These are phyloP conservation scores for Pocillopora damicornis DNA, from an alignment of 64 coral and sea anemone species.

Conservation along the genomic window DNA sequence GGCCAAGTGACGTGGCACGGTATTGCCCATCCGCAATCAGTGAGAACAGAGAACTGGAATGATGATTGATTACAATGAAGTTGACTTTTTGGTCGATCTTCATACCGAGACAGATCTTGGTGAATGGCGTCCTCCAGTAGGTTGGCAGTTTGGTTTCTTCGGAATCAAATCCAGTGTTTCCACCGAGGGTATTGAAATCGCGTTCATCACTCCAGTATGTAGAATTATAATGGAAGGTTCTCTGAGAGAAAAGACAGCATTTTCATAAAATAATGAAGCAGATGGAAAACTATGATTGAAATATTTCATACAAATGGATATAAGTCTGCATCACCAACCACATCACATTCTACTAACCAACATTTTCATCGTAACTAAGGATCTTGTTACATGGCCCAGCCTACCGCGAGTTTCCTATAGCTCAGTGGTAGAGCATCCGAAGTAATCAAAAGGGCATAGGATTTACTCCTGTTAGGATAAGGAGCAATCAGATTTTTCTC, in stretches of 20 bases:
- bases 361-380: too few species aligned
- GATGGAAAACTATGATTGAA: too few species aligned
- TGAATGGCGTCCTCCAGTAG: not conserved
- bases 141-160: not conserved
- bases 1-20: not conserved
- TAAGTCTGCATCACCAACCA: too few species aligned
- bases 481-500: too few species aligned
- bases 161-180: not conserved
- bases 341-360: too few species aligned
- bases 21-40: constrained; percentile 51
- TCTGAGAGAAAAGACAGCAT: not conserved
- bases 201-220: not conserved
- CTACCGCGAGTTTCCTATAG: too few species aligned
- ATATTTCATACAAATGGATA: too few species aligned
- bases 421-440: too few species aligned
- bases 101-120: constrained; percentile 18
- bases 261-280: too few species aligned
- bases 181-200: not conserved
- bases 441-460: too few species aligned
- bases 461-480: too few species aligned
- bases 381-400: too few species aligned
- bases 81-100: constrained; percentile 3
- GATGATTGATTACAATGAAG: constrained; percentile 11
- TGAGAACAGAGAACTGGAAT: constrained; percentile 4
- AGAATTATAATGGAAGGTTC: not conserved